A percentile compares a stretch with the other conserved stretches of the same genome.
These are phyloP conservation scores for Alviniconcha marisindica DNA, from an alignment of 1,140 invertebrate genomes.

Conservation along the genomic window DNA sequence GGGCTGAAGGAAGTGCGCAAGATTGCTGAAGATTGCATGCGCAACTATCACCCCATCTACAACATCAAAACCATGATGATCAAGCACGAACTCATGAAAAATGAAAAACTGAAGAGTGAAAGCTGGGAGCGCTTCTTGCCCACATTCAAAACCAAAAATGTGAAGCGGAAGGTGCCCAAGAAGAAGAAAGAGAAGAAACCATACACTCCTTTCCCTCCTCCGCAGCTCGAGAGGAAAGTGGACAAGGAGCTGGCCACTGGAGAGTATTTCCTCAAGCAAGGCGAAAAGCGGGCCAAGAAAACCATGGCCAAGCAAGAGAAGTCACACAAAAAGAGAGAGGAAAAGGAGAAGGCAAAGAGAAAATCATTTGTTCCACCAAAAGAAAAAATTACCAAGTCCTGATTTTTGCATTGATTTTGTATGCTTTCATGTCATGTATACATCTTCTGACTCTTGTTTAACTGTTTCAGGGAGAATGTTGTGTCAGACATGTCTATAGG, in stretches of 20 bases:
- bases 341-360: constrained; percentile 15
- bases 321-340: background rate
- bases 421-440: too few relatives aligned
- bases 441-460: too few relatives aligned
- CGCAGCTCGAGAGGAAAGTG: constrained; percentile 93
- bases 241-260: constrained; percentile 96
- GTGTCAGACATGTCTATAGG: too few relatives aligned
- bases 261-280: constrained; percentile 96
- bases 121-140: constrained; percentile 98
- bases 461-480: too few relatives aligned
- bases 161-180: constrained; percentile 88
- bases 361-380: constrained; percentile 32
- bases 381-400: constrained; percentile 3
- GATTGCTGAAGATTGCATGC: constrained; percentile 98
- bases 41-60: constrained; percentile 84
- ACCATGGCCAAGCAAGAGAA: background rate
- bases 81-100: constrained; percentile 93
- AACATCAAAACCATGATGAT: constrained; percentile 90
- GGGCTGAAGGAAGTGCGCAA: constrained; percentile 90
- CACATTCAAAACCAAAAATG: constrained; percentile 95
- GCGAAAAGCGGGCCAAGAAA: constrained; percentile 77
- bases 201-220: constrained; percentile 98
- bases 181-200: constrained; percentile 75
- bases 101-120: constrained; percentile 93
- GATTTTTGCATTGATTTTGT: too few relatives aligned